Conservation (phyloP, 2,113 vertebrate genomes). For the Capricornis sumatraensis region DNA sequence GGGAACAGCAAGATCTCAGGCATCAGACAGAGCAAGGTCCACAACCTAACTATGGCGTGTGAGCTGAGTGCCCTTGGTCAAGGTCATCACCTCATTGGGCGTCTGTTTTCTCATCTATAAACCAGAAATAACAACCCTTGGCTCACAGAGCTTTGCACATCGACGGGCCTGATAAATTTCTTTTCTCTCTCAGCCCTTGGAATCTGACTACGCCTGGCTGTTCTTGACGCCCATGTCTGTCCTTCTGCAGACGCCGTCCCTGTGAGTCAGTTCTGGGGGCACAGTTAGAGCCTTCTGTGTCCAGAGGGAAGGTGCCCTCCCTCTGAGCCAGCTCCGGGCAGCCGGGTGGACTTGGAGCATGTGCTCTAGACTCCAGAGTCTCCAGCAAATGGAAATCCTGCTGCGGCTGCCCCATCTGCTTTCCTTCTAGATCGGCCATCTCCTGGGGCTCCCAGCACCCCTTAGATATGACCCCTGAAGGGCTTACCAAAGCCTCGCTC, state of each 20-base stretch:
- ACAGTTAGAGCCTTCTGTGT: neutral
- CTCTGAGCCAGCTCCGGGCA: neutral
- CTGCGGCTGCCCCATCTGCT: neutral
- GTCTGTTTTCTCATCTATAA: neutral
- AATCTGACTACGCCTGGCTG: too few species aligned
- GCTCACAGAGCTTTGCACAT: neutral
- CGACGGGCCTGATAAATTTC: accelerated
- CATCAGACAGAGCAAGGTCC: too few species aligned
- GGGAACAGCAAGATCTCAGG: neutral
- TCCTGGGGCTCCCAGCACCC: neutral
- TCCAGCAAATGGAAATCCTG: neutral
- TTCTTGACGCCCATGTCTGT: neutral
- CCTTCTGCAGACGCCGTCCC: accelerated
- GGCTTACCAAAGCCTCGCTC: neutral
- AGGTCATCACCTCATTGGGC: neutral
- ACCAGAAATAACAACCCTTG: neutral
- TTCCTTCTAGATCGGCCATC: neutral
- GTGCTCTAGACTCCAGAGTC: too few species aligned
- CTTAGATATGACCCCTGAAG: neutral
- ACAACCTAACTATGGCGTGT: neutral
- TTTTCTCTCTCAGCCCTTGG: neutral
- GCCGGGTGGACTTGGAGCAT: accelerated
- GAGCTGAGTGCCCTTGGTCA: too few species aligned
- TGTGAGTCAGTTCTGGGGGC: too few species aligned
- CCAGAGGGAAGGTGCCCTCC: accelerated